These are phyloP conservation scores for Pardalotus punctatus DNA, from an alignment of 2,113 vertebrate species.

Conservation along the genomic window DNA sequence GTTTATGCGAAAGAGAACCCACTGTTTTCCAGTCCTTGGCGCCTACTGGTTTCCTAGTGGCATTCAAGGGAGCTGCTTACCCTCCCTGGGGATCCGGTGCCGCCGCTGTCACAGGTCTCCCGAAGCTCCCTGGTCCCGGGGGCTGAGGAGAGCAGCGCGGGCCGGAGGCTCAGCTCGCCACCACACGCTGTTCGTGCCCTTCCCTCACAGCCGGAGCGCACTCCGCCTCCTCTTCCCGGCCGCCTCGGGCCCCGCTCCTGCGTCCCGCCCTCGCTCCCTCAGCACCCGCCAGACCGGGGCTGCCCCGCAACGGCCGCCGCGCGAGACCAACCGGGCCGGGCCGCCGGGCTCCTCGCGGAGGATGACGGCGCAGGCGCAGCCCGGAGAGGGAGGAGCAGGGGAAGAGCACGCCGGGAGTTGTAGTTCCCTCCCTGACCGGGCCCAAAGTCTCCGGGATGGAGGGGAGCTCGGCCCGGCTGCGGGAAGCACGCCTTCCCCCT, in stretches of 20 bases:
- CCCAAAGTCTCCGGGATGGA: rapidly evolving
- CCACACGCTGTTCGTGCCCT: too few species aligned
- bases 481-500: rapidly evolving
- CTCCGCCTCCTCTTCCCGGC: not conserved
- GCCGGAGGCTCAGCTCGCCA: not conserved
- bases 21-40: not conserved
- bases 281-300: not conserved
- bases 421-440: not conserved
- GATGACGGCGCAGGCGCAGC: rapidly evolving
- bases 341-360: rapidly evolving
- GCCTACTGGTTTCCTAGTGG: not conserved
- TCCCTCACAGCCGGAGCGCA: not conserved
- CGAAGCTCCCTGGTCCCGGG: too few species aligned
- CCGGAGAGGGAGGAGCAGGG: rapidly evolving
- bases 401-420: not conserved
- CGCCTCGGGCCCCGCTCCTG: not conserved
- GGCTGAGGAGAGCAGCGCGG: not conserved
- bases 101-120: too few species aligned
- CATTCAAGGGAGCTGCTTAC: not conserved
- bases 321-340: not conserved
- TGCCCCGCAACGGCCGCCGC: not conserved
- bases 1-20: not conserved
- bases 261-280: not conserved
- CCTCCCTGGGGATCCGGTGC: rapidly evolving
- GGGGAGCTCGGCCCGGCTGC: rapidly evolving